These are phyloP conservation scores for Papilio machaon DNA, from an alignment of 1,140 invertebrate species.

Conservation along the genomic window DNA sequence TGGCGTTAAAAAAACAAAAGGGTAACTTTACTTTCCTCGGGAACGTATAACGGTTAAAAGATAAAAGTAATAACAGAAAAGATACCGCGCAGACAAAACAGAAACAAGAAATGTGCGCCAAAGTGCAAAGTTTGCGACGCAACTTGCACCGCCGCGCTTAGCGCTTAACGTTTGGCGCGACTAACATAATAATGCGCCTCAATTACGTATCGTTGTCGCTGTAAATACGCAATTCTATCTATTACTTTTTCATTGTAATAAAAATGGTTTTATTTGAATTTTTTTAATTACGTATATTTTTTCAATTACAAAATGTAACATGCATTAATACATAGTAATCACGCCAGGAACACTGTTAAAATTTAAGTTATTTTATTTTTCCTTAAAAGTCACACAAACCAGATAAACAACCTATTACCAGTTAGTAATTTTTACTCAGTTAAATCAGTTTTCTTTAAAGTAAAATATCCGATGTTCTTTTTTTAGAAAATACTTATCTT, in stretches of 20 bases:
- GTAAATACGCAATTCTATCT: neutral
- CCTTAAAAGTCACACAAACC: no score
- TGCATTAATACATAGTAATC: neutral
- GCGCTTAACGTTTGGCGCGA: slow-evolving; percentile 47
- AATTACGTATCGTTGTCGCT: slow-evolving; percentile 43
- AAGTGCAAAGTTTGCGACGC: slow-evolving; percentile 58
- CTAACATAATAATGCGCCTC: slow-evolving; percentile 47
- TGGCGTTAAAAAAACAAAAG: slow-evolving; percentile 33
- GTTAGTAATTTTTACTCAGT: no score
- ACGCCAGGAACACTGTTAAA: no score
- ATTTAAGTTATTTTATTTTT: no score
- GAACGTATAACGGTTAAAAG: slow-evolving; percentile 41
- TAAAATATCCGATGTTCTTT: neutral
- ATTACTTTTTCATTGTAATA: neutral
- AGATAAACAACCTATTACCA: no score
- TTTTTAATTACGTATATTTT: neutral
- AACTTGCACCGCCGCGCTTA: slow-evolving; percentile 47
- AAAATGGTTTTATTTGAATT: neutral
- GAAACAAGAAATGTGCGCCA: slow-evolving; percentile 53
- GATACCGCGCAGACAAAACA: slow-evolving; percentile 52
- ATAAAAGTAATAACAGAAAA: slow-evolving; percentile 64
- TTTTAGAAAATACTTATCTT: neutral
- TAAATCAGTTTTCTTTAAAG: neutral
- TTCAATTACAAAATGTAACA: no score
- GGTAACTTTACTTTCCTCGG: slow-evolving; percentile 29